These are phyloP conservation scores for Sitobion miscanthi DNA, from an alignment of 1,140 invertebrate species.

Conservation along the genomic window DNA sequence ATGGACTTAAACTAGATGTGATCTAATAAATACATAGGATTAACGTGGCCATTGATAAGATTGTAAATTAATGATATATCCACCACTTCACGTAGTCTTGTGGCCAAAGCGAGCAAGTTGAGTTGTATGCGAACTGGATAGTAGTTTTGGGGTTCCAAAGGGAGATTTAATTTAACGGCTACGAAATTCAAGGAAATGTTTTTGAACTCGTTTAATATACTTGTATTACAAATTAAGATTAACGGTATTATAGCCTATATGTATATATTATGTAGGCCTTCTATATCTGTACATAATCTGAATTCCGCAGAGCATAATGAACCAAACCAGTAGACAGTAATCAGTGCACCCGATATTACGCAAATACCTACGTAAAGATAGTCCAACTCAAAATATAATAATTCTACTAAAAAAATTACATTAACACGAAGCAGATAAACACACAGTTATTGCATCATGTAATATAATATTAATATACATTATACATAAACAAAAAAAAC, in stretches of 20 bases:
- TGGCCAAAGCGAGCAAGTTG: background rate
- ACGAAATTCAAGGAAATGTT: background rate
- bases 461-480: no score
- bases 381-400: no score
- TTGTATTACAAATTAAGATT: background rate
- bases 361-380: no score
- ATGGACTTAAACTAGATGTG: background rate
- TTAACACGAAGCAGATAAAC: no score
- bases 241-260: background rate
- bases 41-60: background rate
- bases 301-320: background rate
- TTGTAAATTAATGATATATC: background rate
- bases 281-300: background rate
- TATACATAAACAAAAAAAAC: no score
- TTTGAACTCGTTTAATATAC: background rate
- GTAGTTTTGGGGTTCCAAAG: background rate
- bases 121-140: background rate
- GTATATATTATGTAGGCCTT: background rate
- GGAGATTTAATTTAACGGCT: background rate
- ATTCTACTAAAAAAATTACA: background rate
- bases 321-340: background rate
- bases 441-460: no score
- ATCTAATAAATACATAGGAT: background rate
- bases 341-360: no score
- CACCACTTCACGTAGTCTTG: background rate